Evolutionary conservation across 2,888 invertebrate genomes (phyloP).

Genomic region (Tetrapedia diversipes): DNA sequence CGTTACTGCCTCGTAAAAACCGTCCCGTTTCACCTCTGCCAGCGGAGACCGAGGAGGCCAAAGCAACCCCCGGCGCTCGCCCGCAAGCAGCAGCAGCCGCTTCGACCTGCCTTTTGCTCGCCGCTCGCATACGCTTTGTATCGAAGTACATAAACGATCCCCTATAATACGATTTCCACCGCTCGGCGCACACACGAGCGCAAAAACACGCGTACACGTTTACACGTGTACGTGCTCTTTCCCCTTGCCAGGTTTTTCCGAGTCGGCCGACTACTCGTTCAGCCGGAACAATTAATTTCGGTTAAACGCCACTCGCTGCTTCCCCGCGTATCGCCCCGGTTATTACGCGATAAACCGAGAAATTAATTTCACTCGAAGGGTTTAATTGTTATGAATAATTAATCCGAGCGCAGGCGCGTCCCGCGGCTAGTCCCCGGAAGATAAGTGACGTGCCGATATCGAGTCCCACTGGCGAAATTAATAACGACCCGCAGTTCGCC

Average conservation of each 20-base stretch:
- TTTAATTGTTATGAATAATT: slow-evolving; percentile 60
- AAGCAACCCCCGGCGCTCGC: slow-evolving; percentile 55
- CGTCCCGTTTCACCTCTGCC: slow-evolving; percentile 77
- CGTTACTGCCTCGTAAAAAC: slow-evolving; percentile 83
- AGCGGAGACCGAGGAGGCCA: slow-evolving; percentile 43
- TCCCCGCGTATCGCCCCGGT: slow-evolving; percentile 22
- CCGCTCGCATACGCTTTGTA: slow-evolving; percentile 62
- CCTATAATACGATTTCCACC: slow-evolving; percentile 64
- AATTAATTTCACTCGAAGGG: slow-evolving; percentile 54
- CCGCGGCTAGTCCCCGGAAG: not conserved
- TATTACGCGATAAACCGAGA: slow-evolving; percentile 54
- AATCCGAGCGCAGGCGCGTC: slow-evolving; percentile 15
- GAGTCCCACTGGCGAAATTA: not conserved
- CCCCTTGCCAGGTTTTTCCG: not conserved
- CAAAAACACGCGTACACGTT: no score
- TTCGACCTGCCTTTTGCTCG: slow-evolving; percentile 65
- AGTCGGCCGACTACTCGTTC: slow-evolving; percentile 45
- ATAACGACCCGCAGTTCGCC: no score
- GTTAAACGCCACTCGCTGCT: slow-evolving; percentile 30
- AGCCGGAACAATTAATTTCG: slow-evolving; percentile 72
- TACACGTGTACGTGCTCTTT: no score
- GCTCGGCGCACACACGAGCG: slow-evolving; percentile 11
- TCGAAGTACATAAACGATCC: slow-evolving; percentile 62
- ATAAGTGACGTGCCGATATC: slow-evolving; percentile 31
- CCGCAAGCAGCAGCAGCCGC: slow-evolving; percentile 62